Percentiles rank a stretch among this genome's conserved stretches.
Conservation (phyloP, 2,797 vertebrate genomes). For the Rhinoraja longicauda region DNA sequence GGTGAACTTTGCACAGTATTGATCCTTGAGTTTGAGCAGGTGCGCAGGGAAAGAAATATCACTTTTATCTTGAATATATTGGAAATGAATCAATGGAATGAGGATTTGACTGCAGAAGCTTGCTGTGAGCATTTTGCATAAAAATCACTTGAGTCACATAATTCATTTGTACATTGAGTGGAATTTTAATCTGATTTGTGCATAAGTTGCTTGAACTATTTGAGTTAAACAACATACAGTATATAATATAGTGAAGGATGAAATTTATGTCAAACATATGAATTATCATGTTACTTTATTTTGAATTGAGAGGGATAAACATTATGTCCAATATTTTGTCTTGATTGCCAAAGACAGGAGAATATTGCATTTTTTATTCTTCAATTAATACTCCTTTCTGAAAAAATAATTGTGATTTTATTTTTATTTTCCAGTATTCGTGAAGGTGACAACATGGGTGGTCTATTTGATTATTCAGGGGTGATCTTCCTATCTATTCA, state of each 20-base stretch:
- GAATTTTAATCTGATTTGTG: background rate
- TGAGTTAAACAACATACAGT: slow-evolving; percentile 2
- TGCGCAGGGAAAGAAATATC: background rate
- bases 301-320: background rate
- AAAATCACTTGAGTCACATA: background rate
- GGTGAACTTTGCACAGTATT: background rate
- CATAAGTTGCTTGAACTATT: background rate
- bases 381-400: background rate
- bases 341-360: background rate
- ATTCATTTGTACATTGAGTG: background rate
- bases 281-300: background rate
- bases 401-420: background rate
- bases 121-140: background rate
- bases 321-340: background rate
- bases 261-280: background rate
- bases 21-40: background rate
- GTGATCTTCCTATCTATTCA: too few species aligned
- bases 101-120: background rate
- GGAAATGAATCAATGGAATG: background rate
- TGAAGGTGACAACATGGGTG: background rate
- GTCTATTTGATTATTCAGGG: background rate
- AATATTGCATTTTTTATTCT: background rate
- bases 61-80: background rate
- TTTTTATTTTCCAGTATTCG: background rate
- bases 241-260: background rate